Evolutionary conservation across 2,888 invertebrate genomes (phyloP), one percentile per base, ranked within the genome.

Genomic region (Cheilosia grossa): DNA sequence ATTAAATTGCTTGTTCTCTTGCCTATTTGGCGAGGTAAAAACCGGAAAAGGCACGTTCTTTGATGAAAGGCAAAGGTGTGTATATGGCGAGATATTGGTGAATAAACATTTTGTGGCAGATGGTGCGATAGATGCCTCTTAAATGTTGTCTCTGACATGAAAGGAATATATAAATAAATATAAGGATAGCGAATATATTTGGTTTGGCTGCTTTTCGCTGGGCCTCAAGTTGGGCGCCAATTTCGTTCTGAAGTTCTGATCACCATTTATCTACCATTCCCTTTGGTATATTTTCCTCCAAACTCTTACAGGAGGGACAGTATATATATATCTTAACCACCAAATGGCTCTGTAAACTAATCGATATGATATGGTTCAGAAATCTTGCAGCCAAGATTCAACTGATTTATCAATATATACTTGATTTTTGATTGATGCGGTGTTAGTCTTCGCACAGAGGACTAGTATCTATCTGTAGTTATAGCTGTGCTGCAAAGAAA

Each of bases 1-100:
- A 59, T 73, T 74, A 59, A 58, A 53, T 67, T 33, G 61, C 27
- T 61, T 44, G 37, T 64, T 21, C 15, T 17, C 17, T 40, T 69
- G 51, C 19, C 42, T 33, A 37, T 56, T 69, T 63, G 51, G 30
- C 19, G 40, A 19, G n/a, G 49, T 58, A 56, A 75, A 70, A 7
- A 70, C 75, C 66, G 82, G 82, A 75, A 70, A 82, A 54, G 80
- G 80, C 40, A 72, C 24, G 79, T 70, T 53, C 19, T n/a, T 37
- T 17, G 21, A 21, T 21, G n/a, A 21, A 56, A 33, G 27, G 5
- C 15, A 15, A 37, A 17, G 58, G 37, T 47, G 69, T 21, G 49
- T 15, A 17, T n/a, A 4, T 61, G 0, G 44, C 37, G 9, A 6
- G 40, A 40, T 44, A 19, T 69, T 44, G 44, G 9, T 53, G 30